Evolutionary conservation across 2,113 vertebrate species (phyloP).

Genomic region (Plestiodon gilberti): DNA sequence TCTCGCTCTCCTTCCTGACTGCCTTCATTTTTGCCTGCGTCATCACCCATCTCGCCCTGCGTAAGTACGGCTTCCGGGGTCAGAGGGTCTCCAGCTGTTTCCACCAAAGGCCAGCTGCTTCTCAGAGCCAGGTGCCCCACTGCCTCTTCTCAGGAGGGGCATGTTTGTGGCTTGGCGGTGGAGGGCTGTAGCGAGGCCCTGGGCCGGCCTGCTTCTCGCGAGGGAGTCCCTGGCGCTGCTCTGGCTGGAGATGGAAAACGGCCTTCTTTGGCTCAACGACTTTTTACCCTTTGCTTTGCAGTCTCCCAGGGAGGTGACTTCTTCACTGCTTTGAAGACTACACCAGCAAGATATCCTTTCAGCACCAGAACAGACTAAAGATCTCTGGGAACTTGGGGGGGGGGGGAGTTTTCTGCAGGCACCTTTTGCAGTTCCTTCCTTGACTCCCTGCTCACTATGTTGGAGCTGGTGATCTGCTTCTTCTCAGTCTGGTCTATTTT

Average conservation of each 20-base stretch:
- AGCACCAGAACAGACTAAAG: no score
- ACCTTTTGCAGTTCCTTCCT: constrained; percentile 70
- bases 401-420: not conserved
- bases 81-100: accelerated
- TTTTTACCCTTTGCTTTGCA: constrained; percentile 61
- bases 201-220: no score
- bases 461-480: constrained; percentile 95
- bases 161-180: not conserved
- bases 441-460: constrained; percentile 83
- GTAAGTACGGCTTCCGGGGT: constrained; percentile 69
- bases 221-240: no score
- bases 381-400: not conserved
- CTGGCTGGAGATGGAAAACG: not conserved
- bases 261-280: not conserved
- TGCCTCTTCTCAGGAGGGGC: not conserved
- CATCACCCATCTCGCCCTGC: constrained; percentile 91
- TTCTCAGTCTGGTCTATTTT: constrained; percentile 98
- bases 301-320: constrained; percentile 86
- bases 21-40: constrained; percentile 97
- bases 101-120: not conserved
- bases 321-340: constrained; percentile 86
- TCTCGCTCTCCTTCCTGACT: constrained; percentile 95
- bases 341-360: constrained; percentile 97
- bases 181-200: no score
- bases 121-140: not conserved